Percentiles rank a stretch among this genome's conserved stretches.
Evolutionary conservation across 2,888 invertebrate genomes (phyloP).

Genomic region (Ophioninae sp.): DNA sequence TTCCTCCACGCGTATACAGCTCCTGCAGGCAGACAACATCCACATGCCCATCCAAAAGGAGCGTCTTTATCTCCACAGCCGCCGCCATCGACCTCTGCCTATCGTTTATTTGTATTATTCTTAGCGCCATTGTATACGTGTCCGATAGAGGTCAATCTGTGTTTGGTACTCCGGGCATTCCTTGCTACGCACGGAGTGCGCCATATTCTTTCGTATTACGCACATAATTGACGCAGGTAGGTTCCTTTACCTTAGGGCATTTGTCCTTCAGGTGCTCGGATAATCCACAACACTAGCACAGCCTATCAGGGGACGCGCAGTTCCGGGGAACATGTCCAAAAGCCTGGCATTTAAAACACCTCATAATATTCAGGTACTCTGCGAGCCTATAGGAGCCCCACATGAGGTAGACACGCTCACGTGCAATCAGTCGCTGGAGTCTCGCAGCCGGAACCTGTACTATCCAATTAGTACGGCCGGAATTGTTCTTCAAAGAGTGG

Average conservation of each 20-base stretch:
- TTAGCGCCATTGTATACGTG: neutral
- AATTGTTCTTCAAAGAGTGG: neutral
- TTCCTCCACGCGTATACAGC: too few relatives aligned
- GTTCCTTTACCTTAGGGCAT: neutral
- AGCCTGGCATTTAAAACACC: conserved; percentile 37
- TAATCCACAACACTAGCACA: conserved; percentile 19
- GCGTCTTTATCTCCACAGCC: too few relatives aligned
- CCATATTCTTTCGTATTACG: neutral
- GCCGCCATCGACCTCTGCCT: too few relatives aligned
- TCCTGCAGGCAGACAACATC: too few relatives aligned
- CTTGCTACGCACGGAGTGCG: neutral
- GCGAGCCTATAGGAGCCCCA: conserved; percentile 1
- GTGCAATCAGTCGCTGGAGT: neutral
- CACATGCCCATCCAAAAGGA: too few relatives aligned
- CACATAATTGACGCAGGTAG: neutral
- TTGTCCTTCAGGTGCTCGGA: neutral
- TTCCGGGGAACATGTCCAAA: conserved; percentile 24
- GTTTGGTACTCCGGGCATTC: conserved; percentile 1
- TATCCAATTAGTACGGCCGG: neutral
- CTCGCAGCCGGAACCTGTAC: neutral
- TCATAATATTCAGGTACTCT: neutral
- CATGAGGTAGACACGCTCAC: neutral
- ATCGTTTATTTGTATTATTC: conserved; percentile 2
- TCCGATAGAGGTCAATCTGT: neutral
- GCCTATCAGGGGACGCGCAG: neutral